Conservation (phyloP, 2,113 vertebrate species). For the Dicerorhinus sumatrensis region DNA sequence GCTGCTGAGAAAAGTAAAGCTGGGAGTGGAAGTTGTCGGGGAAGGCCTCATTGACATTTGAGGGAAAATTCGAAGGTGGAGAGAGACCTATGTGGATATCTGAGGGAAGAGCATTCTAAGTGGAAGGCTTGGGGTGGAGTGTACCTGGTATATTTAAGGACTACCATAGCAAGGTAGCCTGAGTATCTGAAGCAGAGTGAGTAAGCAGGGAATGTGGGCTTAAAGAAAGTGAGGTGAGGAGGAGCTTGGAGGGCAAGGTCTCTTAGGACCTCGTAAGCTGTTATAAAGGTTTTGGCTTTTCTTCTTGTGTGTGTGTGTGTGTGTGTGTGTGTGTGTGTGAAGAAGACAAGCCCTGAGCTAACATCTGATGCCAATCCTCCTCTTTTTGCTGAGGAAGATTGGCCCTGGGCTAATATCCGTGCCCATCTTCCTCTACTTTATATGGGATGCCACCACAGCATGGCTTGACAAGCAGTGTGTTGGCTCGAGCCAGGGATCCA, state of each 20-base stretch:
- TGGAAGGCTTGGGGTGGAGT: not conserved
- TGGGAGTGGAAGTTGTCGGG: not conserved
- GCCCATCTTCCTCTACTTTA: no score
- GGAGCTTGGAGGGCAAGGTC: not conserved
- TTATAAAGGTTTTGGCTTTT: conserved; percentile 29
- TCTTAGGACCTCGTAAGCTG: conserved; percentile 12
- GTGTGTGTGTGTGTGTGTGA: no score
- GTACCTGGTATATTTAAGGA: not conserved
- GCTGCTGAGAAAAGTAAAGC: not conserved
- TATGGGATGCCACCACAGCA: no score
- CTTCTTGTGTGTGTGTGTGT: not conserved
- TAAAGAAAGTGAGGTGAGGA: conserved; percentile 39
- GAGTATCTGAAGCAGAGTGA: conserved; percentile 3
- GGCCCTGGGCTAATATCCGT: no score
- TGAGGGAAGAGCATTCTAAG: not conserved
- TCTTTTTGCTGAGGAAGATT: no score
- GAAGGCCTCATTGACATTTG: conserved; percentile 10
- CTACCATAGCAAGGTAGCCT: not conserved
- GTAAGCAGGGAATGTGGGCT: not conserved
- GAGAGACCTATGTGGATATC: not conserved
- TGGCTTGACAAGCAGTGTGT: no score
- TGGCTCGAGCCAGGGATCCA: no score
- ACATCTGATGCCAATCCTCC: no score
- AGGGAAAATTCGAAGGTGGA: not conserved
- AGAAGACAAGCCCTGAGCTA: no score